Evolutionary conservation across 2,113 vertebrate species (phyloP), one percentile per base, ranked within the genome.

Genomic region (Desmodus rotundus): DNA sequence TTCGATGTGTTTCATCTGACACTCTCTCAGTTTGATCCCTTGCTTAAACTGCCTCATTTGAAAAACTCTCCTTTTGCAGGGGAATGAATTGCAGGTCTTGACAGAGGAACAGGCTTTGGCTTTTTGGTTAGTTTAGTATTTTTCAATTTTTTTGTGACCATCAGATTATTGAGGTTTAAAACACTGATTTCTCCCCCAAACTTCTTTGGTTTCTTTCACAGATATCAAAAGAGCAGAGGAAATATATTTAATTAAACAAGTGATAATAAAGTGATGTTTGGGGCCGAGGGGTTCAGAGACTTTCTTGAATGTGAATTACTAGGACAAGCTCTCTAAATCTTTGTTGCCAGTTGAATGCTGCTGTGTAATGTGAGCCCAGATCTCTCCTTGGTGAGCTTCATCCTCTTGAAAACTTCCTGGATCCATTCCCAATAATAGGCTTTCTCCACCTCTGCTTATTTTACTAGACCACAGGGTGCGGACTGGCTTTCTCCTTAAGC

Each of bases 111-210:
- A 61, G 65, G 70, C 20, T 89, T 88, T 80, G 33, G 52, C 26
- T 74, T 90, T 68, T 56, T 81, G 47, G 19, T 81, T 84, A n/a
- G 16, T 47, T 96, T 56, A 87, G 22, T 68, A 13, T 82, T 73
- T 96, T 89, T 78, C 36, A 28, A 3, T 67, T 89, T 1, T 65
- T 78, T 70, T 41, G 24, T 92, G 61, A 54, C 43, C 22, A n/a
- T 95, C 54, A 83, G 47, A 61, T 87, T 89, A 20, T 26, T 96
- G n/a, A 83, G 50, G 33, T 70, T 70, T 89, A 84, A 54, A 84
- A 54, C 52, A n/a, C 24, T 89, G 61, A 56, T 41, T 2, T 70
- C 28, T 84, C 89, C 74, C 8, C 87, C 63, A 76, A n/a, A 63
- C 43, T 74, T 94, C 3, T 36, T 67, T 92, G 92, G 14, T 54